Conservation (phyloP, 2,113 vertebrate species). For the Actenoides lindsayi region DNA sequence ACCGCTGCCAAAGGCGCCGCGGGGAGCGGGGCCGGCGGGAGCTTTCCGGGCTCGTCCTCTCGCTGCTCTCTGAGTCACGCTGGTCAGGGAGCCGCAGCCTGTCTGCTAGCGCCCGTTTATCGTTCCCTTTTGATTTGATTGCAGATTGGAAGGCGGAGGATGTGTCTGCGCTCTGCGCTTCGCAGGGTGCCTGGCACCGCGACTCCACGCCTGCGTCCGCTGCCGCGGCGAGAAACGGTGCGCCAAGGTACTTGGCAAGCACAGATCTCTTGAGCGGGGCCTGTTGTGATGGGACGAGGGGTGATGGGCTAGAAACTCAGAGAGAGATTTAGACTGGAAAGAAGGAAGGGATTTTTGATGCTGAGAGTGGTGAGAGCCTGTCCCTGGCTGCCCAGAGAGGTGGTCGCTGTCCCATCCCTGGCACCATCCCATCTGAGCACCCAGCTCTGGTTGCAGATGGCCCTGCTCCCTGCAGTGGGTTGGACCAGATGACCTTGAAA, state of each 20-base stretch:
- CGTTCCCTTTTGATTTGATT: background rate
- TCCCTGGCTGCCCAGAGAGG: background rate
- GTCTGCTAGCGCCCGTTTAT: background rate
- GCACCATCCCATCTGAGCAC: background rate
- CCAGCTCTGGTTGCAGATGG: background rate
- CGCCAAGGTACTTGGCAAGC: background rate
- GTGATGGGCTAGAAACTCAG: background rate
- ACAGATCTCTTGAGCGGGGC: background rate
- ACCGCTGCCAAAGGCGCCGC: background rate
- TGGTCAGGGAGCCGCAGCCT: background rate
- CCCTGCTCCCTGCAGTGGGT: background rate
- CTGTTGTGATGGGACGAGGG: background rate
- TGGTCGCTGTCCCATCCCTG: background rate
- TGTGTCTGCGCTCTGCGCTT: background rate
- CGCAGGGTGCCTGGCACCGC: background rate
- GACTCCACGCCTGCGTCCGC: fast-evolving
- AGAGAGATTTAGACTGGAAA: background rate
- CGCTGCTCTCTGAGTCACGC: background rate
- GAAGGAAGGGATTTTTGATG: background rate
- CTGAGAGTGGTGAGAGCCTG: background rate
- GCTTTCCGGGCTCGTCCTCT: background rate
- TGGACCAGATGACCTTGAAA: background rate
- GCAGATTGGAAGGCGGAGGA: background rate
- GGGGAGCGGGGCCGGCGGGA: background rate
- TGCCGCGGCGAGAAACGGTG: fast-evolving